Evolutionary conservation across 1,140 invertebrate species (phyloP), one percentile per base, ranked within the genome.

Genomic region (Venturia canescens): DNA sequence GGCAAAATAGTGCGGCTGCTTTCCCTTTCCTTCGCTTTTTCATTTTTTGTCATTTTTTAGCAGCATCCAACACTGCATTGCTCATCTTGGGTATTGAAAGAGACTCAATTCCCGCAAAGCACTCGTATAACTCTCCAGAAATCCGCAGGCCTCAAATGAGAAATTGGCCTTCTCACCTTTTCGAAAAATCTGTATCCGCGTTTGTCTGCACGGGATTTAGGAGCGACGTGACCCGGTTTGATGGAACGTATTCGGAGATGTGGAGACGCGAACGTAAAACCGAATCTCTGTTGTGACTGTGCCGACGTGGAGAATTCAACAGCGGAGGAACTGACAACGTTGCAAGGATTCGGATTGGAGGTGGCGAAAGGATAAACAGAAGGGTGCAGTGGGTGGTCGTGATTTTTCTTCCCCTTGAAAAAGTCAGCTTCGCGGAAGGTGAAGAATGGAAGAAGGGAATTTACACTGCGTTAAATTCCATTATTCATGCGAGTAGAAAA

Each of bases 31-130:
- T 15, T 21, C 16, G 3, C 70, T 60, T 34, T 31, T 63, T 4
- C 5, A 31, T 29, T 69, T 69, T 69, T 69, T 69, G 5, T 69
- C 31, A 15, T 31, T 27, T 48, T 34, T 70, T 23, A 18, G 6
- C 74, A n/a, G 29, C n/a, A 34, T 29, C 29, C 34, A 57, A 75
- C 27, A 75, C 21, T 27, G n/a, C 23, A 72, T 50, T 26, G 3
- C 70, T 75, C 53, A 60, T 76, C 53, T 21, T 63, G 21, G 18
- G 9, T 34, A 60, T 29, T 66, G 74, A 44, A 57, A 48, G 23
- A 66, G 80, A 77, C 80, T 81, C 57, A 78, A 77, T 26, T 78
- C 44, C 38, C 38, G 57, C 60, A 77, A 57, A 53, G 48, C 60
- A 67, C 29, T 26, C 11, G 15, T 29, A 78, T 23, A 69, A 77